Conservation (phyloP, 2,797 vertebrate species). For the Parotocinclus haroldoi region DNA sequence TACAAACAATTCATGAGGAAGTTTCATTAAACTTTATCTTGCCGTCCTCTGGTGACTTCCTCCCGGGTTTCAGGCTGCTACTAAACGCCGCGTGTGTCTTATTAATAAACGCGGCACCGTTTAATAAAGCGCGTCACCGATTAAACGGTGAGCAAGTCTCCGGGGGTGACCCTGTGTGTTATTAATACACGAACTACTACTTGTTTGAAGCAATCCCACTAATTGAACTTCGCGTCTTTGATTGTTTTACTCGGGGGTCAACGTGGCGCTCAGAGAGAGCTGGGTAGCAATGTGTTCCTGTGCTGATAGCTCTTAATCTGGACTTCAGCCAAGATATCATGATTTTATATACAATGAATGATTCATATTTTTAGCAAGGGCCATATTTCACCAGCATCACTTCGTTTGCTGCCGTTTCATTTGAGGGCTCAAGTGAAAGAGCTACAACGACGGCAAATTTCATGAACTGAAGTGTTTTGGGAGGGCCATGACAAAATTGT, state of each 20-base stretch:
- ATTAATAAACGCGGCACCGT: constrained; percentile 27
- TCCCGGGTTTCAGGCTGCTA: constrained; percentile 2
- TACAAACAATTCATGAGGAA: neutral
- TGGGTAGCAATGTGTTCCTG: no score
- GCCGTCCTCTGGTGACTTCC: neutral
- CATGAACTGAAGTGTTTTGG: no score
- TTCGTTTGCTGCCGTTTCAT: no score
- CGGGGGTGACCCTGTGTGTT: neutral
- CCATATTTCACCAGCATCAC: no score
- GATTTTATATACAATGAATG: no score
- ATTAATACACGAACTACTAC: constrained; percentile 12
- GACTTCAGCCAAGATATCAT: neutral
- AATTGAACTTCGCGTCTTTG: constrained; percentile 11
- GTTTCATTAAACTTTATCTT: neutral
- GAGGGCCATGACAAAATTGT: no score
- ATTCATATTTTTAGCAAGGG: no score
- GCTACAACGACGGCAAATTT: no score
- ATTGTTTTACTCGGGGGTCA: constrained; percentile 23
- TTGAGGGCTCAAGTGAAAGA: no score
- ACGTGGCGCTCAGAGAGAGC: neutral
- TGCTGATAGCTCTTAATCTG: neutral
- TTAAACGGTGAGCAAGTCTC: constrained; percentile 24
- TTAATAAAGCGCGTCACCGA: constrained; percentile 11
- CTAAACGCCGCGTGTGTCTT: constrained; percentile 2
- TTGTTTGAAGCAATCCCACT: constrained; percentile 18